Conservation (phyloP, 2,888 invertebrate genomes). For the Lycia hirtaria region DNA sequence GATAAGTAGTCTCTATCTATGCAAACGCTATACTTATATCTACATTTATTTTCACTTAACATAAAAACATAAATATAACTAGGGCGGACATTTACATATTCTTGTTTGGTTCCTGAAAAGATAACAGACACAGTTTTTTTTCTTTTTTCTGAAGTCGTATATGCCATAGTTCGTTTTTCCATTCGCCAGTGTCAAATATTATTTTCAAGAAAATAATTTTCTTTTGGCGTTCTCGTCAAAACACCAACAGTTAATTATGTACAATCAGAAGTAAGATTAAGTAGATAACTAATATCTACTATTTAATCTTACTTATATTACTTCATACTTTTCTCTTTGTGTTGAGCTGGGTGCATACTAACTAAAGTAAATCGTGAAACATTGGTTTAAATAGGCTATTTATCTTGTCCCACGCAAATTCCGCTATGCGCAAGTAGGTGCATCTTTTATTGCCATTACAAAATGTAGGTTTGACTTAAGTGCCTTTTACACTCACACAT, state of each 20-base stretch:
- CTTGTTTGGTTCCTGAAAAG: conserved; percentile 4
- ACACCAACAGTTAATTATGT: too few species aligned
- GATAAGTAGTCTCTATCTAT: too few species aligned
- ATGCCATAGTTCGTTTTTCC: too few species aligned
- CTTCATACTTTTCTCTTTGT: background rate
- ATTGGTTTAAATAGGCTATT: conserved; percentile 11
- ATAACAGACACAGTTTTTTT: background rate
- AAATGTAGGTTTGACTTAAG: conserved; percentile 9
- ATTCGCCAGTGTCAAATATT: too few species aligned
- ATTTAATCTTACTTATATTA: too few species aligned
- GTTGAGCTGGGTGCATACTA: background rate
- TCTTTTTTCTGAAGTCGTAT: too few species aligned
- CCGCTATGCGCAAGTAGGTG: conserved; percentile 17
- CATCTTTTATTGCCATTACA: conserved; percentile 19
- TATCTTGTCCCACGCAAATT: conserved; percentile 22
- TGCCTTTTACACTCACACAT: conserved; percentile 10
- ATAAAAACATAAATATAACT: background rate
- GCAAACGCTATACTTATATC: background rate
- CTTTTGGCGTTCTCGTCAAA: too few species aligned
- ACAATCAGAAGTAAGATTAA: too few species aligned
- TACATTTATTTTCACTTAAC: background rate
- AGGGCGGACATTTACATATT: too few species aligned
- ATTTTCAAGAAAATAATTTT: too few species aligned
- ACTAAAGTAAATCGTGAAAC: conserved; percentile 11
- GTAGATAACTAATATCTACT: too few species aligned